Percentiles rank a stretch among this genome's conserved stretches.
phyloP scores from a whole-genome alignment of 2,888 invertebrate species.

The Megalurothrips usitatus region DNA sequence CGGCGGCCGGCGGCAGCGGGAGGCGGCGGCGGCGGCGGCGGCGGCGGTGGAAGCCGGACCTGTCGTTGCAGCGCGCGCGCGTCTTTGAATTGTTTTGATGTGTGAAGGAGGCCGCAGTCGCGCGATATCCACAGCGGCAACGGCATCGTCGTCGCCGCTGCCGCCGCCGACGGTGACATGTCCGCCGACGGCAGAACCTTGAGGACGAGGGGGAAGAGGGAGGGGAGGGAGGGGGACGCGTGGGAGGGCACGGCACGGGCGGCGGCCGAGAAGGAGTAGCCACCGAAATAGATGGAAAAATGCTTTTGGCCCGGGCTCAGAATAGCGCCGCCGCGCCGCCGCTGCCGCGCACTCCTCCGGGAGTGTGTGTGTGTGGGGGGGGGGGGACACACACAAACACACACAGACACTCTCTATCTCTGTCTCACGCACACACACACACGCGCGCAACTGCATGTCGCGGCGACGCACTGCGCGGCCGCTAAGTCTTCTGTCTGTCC shows the following conservation, averaged over 20 bases:
- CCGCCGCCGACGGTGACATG: background rate
- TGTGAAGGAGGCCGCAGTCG: background rate
- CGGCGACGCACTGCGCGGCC: no score
- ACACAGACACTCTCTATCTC: no score
- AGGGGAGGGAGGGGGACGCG: background rate
- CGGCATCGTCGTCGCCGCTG: background rate
- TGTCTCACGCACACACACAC: no score
- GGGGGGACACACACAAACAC: background rate
- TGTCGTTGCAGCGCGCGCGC: background rate
- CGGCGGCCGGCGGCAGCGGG: background rate
- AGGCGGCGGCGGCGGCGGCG: background rate
- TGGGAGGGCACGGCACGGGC: background rate
- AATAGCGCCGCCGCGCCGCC: background rate
- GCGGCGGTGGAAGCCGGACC: background rate
- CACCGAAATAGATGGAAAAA: constrained; percentile 1
- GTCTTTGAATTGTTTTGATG: constrained; percentile 5
- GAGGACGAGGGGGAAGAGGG: background rate
- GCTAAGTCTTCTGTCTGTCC: no score
- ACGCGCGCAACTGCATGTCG: no score
- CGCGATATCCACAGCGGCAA: background rate
- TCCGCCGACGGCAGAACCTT: background rate
- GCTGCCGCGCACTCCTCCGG: background rate
- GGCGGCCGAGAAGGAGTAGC: background rate
- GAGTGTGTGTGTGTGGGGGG: background rate
- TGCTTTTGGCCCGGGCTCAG: background rate